Evolutionary conservation across 1,140 invertebrate species (phyloP), one percentile per base, ranked within the genome.

Genomic region (Drosophila ironensis): DNA sequence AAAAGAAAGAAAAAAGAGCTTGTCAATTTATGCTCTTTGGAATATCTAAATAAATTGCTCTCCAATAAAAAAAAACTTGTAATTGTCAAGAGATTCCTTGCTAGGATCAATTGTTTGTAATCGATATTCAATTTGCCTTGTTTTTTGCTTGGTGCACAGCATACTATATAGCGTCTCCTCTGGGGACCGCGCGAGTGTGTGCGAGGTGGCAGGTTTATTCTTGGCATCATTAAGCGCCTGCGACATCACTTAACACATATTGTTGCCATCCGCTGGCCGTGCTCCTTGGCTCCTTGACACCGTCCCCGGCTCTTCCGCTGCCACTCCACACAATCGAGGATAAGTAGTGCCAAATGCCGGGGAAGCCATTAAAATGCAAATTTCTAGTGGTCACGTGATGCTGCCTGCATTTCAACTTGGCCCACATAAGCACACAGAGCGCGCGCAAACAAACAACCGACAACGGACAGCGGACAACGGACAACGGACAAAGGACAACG

Each of bases 201-300:
- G 60, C 68, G 52, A 38, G 37, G 27, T 50, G n/a, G n/a, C n/a
- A 68, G 67, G 78, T 80, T 86, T 86, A 86, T 86, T 86, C 80
- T 86, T 80, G 71, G 80, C 80, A 86, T 86, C 80, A 86, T 86
- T 86, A 86, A 86, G 60, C 80, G 44, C 45, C 48, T 74, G 61
- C 71, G 60, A 74, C 75, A 72, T 80, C 80, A 84, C 80, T 86
- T 84, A 84, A 80, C 80, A 84, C 53, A 82, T 75, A 72, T 82
- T 73, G 54, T 47, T 75, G 47, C 63, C 64, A 64, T 60, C 59
- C 72, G 44, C 63, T 60, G 60, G 22, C 30, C 33, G 28, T 54
- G 69, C 64, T 56, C 7, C 11, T 8, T 8, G 20, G 4, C 40
- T 47, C 60, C 56, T 48, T 63, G 60, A 63, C 56, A 48, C 57